Conservation (phyloP, 2,113 vertebrate species). For the Echinops telfairi region DNA sequence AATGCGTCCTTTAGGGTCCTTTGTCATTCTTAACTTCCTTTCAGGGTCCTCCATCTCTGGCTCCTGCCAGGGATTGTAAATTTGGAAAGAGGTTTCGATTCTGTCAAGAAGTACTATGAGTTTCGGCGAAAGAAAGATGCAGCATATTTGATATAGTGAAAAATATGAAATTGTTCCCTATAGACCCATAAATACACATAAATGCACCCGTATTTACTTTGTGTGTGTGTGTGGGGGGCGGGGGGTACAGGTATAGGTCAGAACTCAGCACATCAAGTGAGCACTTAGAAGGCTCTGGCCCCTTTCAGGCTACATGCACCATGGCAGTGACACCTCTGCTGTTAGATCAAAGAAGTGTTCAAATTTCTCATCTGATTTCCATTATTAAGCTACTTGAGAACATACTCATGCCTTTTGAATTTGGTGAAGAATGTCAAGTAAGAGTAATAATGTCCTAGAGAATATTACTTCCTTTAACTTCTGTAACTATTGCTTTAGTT, state of each 20-base stretch:
- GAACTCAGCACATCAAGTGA: not conserved
- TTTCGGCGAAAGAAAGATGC: too few relatives aligned
- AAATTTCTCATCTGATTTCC: not conserved
- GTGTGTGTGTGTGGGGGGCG: too few relatives aligned
- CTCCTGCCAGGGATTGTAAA: not conserved
- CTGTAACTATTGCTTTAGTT: not conserved
- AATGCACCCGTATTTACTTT: not conserved
- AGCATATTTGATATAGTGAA: too few relatives aligned
- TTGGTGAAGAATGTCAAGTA: not conserved
- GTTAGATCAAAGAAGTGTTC: not conserved
- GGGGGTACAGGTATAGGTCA: not conserved
- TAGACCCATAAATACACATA: too few relatives aligned
- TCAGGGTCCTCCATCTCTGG: not conserved
- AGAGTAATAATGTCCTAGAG: not conserved
- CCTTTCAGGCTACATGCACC: rapidly evolving
- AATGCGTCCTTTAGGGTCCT: not conserved
- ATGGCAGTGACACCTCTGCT: not conserved
- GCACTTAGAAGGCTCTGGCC: rapidly evolving
- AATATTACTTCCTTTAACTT: not conserved
- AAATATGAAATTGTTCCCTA: too few relatives aligned
- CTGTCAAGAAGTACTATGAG: too few relatives aligned
- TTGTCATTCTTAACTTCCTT: not conserved
- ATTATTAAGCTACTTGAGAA: not conserved
- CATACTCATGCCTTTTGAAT: not conserved
- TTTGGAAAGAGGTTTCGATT: not conserved